Evolutionary conservation across 1,140 invertebrate species (phyloP), one percentile per base, ranked within the genome.

Genomic region (Acromyrmex echinatior): DNA sequence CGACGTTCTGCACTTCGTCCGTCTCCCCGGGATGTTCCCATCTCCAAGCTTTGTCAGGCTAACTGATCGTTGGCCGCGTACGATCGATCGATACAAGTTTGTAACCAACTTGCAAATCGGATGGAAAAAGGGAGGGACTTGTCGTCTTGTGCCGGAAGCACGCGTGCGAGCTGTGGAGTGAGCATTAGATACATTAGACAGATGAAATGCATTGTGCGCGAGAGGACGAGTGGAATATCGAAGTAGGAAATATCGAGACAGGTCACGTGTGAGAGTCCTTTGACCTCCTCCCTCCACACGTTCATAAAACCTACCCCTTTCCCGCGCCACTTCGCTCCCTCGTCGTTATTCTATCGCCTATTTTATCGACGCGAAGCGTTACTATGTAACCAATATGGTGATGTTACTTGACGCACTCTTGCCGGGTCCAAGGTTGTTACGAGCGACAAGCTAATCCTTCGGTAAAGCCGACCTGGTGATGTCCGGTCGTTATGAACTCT

Each of bases 41-140:
- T 90, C 78, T 25, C 53, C 70, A 71, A 91, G 90, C 87, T 88
- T 89, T 90, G 88, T 89, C 88, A 89, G 88, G 88, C 86, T 93
- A 93, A 93, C 91, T 89, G 92, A 93, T 93, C 88, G 88, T 87
- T 70, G 84, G 31, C 76, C 68, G 45, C 63, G 58, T 84, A 88
- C 92, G 92, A 93, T 93, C 92, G 92, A 93, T 93, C 92, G 92
- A 91, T 93, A 93, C 92, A 93, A 84, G 89, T 81, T 88, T 88
- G 92, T 92, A 92, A 88, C 66, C 88, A 90, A 92, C 90, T 93
- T 90, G 92, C 92, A 91, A 93, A 93, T 91, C 86, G 85, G 70
- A 90, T 73, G 81, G 86, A 91, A 73, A 76, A 82, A 76, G 73
- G 84, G 81, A 79, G 82, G 49, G 31, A 87, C 66, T 78, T 53